Evolutionary conservation across 2,797 vertebrate species (phyloP).

Genomic region (Hypotaenidia philippensis): DNA sequence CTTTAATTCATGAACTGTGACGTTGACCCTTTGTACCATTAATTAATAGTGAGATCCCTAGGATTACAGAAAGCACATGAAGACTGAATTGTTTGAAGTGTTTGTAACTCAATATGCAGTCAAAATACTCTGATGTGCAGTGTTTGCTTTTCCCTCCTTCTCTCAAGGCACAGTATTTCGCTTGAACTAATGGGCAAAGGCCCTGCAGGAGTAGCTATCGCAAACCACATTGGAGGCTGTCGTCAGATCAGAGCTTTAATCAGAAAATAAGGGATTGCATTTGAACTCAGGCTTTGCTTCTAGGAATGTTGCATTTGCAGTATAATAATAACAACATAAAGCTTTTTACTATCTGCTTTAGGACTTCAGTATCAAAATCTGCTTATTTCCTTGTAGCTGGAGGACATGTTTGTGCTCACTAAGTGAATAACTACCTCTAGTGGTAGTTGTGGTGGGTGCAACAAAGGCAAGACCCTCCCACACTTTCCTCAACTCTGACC

Average conservation of each 20-base stretch:
- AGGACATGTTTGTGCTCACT: background rate
- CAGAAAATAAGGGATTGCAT: background rate
- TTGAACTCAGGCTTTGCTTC: background rate
- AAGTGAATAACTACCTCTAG: background rate
- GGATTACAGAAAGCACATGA: background rate
- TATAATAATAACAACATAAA: background rate
- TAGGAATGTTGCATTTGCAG: background rate
- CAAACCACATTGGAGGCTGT: background rate
- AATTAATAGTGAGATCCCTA: background rate
- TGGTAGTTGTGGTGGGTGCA: background rate
- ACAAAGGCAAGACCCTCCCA: background rate
- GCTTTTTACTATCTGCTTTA: background rate
- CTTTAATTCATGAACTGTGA: background rate
- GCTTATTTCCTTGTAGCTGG: background rate
- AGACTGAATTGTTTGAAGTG: background rate
- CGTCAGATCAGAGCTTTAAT: background rate
- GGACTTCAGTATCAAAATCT: background rate
- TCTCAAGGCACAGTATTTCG: background rate
- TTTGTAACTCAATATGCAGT: background rate
- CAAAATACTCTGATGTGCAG: background rate
- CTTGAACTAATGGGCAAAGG: background rate
- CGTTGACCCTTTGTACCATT: background rate
- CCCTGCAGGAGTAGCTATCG: background rate
- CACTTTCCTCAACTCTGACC: background rate
- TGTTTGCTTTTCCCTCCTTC: background rate